Evolutionary conservation across 2,888 invertebrate genomes (phyloP).

Genomic region (Himalopsyche japonica): DNA sequence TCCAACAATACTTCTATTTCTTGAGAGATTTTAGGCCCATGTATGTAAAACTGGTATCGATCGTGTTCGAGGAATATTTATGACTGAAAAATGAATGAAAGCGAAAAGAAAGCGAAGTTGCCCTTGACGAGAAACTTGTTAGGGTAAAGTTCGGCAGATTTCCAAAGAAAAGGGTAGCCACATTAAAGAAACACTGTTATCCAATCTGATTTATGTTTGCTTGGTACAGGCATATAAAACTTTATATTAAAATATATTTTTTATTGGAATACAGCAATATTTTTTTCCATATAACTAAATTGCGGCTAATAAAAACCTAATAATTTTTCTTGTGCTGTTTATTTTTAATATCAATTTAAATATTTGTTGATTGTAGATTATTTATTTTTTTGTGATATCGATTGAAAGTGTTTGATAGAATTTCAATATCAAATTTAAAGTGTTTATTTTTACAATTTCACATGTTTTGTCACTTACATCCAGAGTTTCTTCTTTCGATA

Average conservation of each 20-base stretch:
- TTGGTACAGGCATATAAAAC: not conserved
- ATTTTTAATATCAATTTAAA: too few relatives aligned
- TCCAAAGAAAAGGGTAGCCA: conserved; percentile 18
- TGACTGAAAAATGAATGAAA: conserved; percentile 33
- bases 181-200: conserved; percentile 2
- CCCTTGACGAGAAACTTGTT: conserved; percentile 28
- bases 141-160: conserved; percentile 23
- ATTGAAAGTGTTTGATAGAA: too few relatives aligned
- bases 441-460: too few relatives aligned
- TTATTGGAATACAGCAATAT: too few relatives aligned
- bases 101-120: not conserved
- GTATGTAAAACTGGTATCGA: conserved; percentile 32
- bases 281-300: too few relatives aligned
- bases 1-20: not conserved
- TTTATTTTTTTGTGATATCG: too few relatives aligned
- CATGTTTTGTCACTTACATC: too few relatives aligned
- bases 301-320: too few relatives aligned
- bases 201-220: not conserved
- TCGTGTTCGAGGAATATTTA: conserved; percentile 35
- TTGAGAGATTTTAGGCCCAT: not conserved
- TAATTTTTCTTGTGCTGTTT: too few relatives aligned
- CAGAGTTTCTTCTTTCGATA: too few relatives aligned
- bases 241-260: not conserved
- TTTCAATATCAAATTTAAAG: too few relatives aligned
- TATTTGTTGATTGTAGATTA: too few relatives aligned